phyloP scores from a whole-genome alignment of 1,140 invertebrate genomes.

The Magallana ariakensis region DNA sequence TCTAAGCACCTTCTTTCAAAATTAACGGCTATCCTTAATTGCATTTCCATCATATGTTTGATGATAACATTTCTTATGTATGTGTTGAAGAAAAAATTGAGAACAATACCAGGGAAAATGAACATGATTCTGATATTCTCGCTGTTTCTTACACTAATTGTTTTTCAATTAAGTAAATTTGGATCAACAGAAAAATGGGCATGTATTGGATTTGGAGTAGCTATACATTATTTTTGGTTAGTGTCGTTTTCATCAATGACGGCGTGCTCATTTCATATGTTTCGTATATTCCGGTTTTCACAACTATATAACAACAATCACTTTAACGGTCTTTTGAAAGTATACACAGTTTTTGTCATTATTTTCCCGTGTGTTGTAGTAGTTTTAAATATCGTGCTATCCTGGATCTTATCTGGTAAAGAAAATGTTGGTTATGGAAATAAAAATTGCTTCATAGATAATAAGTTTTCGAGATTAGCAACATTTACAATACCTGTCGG shows the following conservation, averaged over 20 bases:
- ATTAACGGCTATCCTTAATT: background rate
- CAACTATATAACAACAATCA: background rate
- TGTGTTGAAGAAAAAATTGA: background rate
- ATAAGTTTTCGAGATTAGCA: background rate
- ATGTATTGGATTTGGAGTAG: background rate
- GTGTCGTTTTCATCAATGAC: background rate
- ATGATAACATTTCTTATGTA: background rate
- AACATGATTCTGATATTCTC: background rate
- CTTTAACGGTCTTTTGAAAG: background rate
- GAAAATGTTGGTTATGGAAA: background rate
- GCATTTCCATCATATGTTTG: background rate
- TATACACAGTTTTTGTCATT: background rate
- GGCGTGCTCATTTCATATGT: background rate
- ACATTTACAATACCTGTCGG: background rate
- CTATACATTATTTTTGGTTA: background rate
- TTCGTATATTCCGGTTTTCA: background rate
- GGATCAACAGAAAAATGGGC: background rate
- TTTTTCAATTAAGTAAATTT: constrained; percentile 25
- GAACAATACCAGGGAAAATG: background rate
- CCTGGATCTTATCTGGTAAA: background rate
- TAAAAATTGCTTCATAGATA: background rate
- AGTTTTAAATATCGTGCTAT: background rate
- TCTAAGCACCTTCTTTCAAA: background rate
- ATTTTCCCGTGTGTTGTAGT: background rate
- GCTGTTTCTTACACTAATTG: background rate